Evolutionary conservation across 2,888 invertebrate genomes (phyloP), one percentile per base, ranked within the genome.

Genomic region (Drosophila anomalata): DNA sequence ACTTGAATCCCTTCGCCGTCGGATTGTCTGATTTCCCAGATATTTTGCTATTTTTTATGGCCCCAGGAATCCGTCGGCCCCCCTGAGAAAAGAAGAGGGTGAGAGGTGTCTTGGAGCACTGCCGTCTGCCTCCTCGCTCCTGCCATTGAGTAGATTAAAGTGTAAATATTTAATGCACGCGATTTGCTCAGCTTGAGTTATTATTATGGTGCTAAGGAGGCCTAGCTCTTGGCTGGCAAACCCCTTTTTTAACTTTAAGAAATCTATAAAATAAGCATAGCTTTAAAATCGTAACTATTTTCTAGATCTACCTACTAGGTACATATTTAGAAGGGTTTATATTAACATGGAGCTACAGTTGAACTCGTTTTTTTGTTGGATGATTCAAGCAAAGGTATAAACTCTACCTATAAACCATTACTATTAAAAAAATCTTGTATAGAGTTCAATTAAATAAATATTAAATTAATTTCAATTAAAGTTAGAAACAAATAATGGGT

Each of bases 91-190:
- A 12, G 11, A n/a, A 4, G 44, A 12, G 42, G 11, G 33, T 9
- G 29, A 2, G 29, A 2, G 29, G 29, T 29, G 14, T 17, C 12
- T 14, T 12, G 20, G 11, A 31, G n/a, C 3, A 20, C 41, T 11
- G 42, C 62, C 61, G 46, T 57, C 53, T 66, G 77, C 75, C 83
- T 70, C 26, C 65, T 53, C 57, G 66, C 82, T 76, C 61, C 67
- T 75, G 80, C 80, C 87, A 87, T 88, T 84, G 87, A 88, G 88
- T 84, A 87, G 84, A 84, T 84, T 84, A 84, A 84, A 84, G 76
- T 87, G 76, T 84, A 80, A 84, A 84, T 84, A 84, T 84, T 84
- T 84, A 84, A 84, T 84, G 76, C 80, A 72, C 69, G 78, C 78
- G 82, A 82, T 82, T 86, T 86, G 78, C 52, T 51, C 70, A 70